phyloP scores from a whole-genome alignment of 30 jellyfish, hydroid and myxozoan species.

The Hydra vulgaris region DNA sequence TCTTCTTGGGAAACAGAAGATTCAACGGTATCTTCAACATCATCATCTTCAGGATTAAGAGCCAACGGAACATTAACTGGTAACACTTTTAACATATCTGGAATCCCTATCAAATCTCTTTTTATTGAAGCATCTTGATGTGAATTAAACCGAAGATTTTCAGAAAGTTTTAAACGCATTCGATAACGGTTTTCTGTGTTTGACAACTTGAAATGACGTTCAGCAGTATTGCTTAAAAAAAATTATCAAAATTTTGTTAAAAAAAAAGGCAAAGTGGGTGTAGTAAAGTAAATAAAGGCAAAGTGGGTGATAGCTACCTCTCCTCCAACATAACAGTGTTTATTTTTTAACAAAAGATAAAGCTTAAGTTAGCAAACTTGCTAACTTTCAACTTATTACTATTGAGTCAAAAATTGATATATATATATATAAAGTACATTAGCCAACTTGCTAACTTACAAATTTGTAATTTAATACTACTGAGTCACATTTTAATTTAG shows the following conservation, averaged over 20 bases:
- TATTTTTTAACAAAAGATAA: too few relatives aligned
- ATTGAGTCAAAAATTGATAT: too few relatives aligned
- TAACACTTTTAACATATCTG: neutral
- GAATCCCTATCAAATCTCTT: conserved; percentile 2
- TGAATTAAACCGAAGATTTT: conserved; percentile 37
- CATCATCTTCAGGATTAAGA: neutral
- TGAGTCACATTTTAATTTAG: too few relatives aligned
- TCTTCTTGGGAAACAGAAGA: neutral
- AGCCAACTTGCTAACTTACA: too few relatives aligned
- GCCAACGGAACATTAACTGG: neutral
- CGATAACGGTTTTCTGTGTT: conserved; percentile 78
- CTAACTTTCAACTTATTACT: too few relatives aligned
- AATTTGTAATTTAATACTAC: too few relatives aligned
- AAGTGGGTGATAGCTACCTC: too few relatives aligned
- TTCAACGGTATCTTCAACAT: neutral
- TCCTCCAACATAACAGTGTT: too few relatives aligned
- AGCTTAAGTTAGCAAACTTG: too few relatives aligned
- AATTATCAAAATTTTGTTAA: neutral
- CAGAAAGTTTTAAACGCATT: conserved; percentile 73
- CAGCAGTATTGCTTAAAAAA: conserved; percentile 30
- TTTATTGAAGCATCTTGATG: conserved; percentile 59
- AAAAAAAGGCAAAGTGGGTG: neutral
- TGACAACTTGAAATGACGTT: conserved; percentile 52
- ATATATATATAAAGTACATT: too few relatives aligned
- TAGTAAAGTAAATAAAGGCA: neutral